Evolutionary conservation across 2,888 invertebrate genomes (phyloP), one percentile per base, ranked within the genome.

Genomic region (Drosophila trichaetosa): DNA sequence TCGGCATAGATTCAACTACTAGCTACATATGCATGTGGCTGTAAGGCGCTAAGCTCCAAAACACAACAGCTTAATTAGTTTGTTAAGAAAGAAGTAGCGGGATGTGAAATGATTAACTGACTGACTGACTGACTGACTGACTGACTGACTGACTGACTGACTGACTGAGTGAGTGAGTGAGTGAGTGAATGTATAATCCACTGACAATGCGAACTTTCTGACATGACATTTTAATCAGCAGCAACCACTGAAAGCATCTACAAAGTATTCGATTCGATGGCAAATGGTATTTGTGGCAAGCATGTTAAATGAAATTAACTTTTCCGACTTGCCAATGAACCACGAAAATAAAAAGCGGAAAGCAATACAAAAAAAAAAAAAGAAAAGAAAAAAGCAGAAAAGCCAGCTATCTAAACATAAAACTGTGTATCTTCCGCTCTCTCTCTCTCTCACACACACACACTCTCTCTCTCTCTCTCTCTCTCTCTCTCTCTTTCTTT

Each of bases 31-130:
- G 65, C 67, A 58, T 42, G 33, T 10, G 69, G 76, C 67, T 46
- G 46, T 24, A 24, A 24, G 46, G 46, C 46, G 24, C 16, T 46
- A 60, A 27, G 40, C 33, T 56, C 46, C 73, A 38, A 72, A 77
- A 73, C 64, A 63, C 60, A 53, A n/a, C 69, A 79, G 73, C 80
- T 79, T 80, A 79, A 79, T 80, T 79, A 80, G 80, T 80, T 80
- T 76, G 79, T 67, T 76, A 76, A 69, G 79, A 54, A 78, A 72
- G 68, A 79, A 72, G 78, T 75, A 69, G 76, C 64, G 64, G 56
- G 58, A 69, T 76, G 63, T 46, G 69, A 75, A 73, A 49, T 62
- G 72, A 73, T 66, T 62, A 64, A 61, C 38, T 61, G 63, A 57
- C 36, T 69, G 69, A 65, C 34, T 53, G 63, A 72, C 40, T 63